These are phyloP conservation scores for Mizuhopecten yessoensis DNA, from an alignment of 1,140 invertebrate species.

Conservation along the genomic window DNA sequence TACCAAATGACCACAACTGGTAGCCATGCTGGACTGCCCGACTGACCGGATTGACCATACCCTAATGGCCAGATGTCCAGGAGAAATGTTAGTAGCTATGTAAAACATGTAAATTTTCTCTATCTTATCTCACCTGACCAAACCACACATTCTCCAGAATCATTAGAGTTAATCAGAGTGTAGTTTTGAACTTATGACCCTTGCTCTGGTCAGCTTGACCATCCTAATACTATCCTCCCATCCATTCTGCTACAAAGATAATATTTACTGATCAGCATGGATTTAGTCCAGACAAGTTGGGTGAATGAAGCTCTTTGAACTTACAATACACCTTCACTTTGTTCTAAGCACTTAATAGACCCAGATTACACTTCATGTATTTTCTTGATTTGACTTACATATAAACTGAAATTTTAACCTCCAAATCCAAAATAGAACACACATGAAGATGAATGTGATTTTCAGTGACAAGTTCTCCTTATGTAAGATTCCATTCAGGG, in stretches of 20 bases:
- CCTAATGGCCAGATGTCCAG: neutral
- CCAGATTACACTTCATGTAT: neutral
- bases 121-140: constrained; percentile 21
- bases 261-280: neutral
- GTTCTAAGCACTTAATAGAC: neutral
- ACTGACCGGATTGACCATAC: constrained; percentile 11
- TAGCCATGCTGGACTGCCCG: neutral
- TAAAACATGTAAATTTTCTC: constrained; percentile 4
- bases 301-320: neutral
- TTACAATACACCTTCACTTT: neutral
- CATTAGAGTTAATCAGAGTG: neutral
- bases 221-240: neutral
- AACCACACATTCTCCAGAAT: neutral
- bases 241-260: constrained; percentile 20
- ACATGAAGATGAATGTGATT: neutral
- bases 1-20: neutral
- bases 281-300: neutral
- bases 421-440: neutral
- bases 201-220: neutral
- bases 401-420: neutral
- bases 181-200: constrained; percentile 25
- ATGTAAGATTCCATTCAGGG: neutral
- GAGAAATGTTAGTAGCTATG: neutral
- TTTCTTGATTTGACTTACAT: neutral
- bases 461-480: neutral